A percentile compares a stretch with the other conserved stretches of the same genome.
These are phyloP conservation scores for cattle (Bos taurus) DNA, from an alignment of 2,113 vertebrate genomes.

Conservation along the genomic window ARS-UCD2.0 NC_037337.1:83640501-83641000, in stretches of 20 bases:
- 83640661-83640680: background rate
- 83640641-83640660: background rate
- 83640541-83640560: background rate
- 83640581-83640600: background rate
- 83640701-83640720: background rate
- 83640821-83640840: too few relatives aligned
- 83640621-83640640: background rate
- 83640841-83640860: background rate
- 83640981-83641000: background rate
- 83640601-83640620: background rate
- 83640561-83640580: background rate
- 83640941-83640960: rapidly evolving
- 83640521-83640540: background rate
- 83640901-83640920: background rate
- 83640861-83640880: background rate
- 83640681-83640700: background rate
- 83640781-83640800: background rate
- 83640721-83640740: background rate
- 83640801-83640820: background rate
- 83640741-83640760: background rate
- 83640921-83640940: background rate
- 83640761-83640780: background rate
- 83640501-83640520: background rate
- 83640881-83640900: background rate
- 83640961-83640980: background rate